Percentiles rank a stretch among this genome's conserved stretches.
Conservation (phyloP, 2,888 invertebrate genomes). For the Lithophane ornitopus region DNA sequence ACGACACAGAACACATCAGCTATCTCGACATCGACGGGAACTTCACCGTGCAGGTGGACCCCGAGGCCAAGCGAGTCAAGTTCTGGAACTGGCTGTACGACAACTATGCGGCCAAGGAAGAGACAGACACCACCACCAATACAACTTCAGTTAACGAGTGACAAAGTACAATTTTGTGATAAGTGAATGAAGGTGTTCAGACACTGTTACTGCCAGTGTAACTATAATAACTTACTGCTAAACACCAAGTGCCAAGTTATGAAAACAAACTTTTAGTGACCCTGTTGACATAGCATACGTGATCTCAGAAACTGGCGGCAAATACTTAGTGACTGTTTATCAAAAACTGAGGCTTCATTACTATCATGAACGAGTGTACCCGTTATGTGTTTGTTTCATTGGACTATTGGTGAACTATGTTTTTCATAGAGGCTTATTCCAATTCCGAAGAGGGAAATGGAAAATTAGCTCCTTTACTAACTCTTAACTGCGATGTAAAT, state of each 20-base stretch:
- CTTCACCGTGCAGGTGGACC: slow-evolving; percentile 87
- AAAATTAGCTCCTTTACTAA: slow-evolving; percentile 55
- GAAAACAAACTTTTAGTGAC: slow-evolving; percentile 33
- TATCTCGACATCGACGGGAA: slow-evolving; percentile 90
- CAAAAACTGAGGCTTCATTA: slow-evolving; percentile 15
- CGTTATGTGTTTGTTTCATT: slow-evolving; percentile 21
- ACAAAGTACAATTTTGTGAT: slow-evolving; percentile 43
- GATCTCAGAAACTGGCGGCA: slow-evolving; percentile 48
- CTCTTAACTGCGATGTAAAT: slow-evolving; percentile 56
- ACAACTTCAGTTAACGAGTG: slow-evolving; percentile 43
- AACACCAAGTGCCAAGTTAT: slow-evolving; percentile 37
- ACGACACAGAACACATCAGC: slow-evolving; percentile 77
- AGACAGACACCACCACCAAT: slow-evolving; percentile 53
- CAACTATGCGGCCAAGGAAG: slow-evolving; percentile 73
- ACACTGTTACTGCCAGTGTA: slow-evolving; percentile 29
- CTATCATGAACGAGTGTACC: slow-evolving; percentile 12
- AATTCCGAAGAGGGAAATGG: slow-evolving; percentile 62
- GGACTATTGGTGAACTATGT: slow-evolving; percentile 31
- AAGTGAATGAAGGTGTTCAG: slow-evolving; percentile 45
- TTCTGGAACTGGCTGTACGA: slow-evolving; percentile 91
- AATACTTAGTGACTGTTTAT: slow-evolving; percentile 28
- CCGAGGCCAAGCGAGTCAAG: slow-evolving; percentile 88
- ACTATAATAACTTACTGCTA: slow-evolving; percentile 15
- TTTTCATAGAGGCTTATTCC: slow-evolving; percentile 54
- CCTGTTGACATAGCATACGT: slow-evolving; percentile 28